These are phyloP conservation scores for Neelides folsomi DNA, from an alignment of 2,888 invertebrate genomes.

Conservation along the genomic window DNA sequence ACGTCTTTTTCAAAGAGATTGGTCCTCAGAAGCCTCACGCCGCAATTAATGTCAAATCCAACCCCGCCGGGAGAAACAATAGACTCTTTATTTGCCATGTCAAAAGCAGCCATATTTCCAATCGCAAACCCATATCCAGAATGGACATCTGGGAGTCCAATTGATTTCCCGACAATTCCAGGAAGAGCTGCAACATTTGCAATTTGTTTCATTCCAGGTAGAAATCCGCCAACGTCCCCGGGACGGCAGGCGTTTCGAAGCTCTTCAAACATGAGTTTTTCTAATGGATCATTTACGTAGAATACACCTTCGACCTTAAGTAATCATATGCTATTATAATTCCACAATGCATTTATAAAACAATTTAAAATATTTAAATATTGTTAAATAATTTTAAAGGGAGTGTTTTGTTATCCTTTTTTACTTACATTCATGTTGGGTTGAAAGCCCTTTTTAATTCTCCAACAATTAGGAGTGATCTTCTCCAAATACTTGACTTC, in stretches of 20 bases:
- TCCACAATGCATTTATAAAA: no score
- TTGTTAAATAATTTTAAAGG: no score
- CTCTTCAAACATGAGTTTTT: slow-evolving; percentile 94
- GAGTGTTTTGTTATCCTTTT: neutral
- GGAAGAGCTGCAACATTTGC: slow-evolving; percentile 97
- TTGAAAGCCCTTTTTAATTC: slow-evolving; percentile 95
- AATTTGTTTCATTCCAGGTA: slow-evolving; percentile 97
- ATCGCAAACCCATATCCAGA: slow-evolving; percentile 99
- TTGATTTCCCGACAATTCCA: slow-evolving; percentile 84
- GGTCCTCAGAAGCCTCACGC: slow-evolving; percentile 84
- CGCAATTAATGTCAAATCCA: slow-evolving; percentile 98
- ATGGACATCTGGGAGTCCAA: slow-evolving; percentile 92
- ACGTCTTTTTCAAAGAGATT: slow-evolving; percentile 90
- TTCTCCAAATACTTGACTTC: slow-evolving; percentile 87
- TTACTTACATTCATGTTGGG: slow-evolving; percentile 82
- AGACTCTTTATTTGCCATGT: slow-evolving; percentile 75
- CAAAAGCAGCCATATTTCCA: slow-evolving; percentile 99
- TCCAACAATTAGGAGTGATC: slow-evolving; percentile 70
- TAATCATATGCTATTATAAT: slow-evolving; percentile 6
- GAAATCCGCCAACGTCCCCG: slow-evolving; percentile 83
- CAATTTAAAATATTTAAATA: no score
- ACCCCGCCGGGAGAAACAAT: slow-evolving; percentile 97
- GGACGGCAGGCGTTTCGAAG: slow-evolving; percentile 76
- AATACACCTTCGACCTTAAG: slow-evolving; percentile 83
- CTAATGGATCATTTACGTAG: slow-evolving; percentile 83